Conservation (phyloP, 2,888 invertebrate species). For the Dendrolimus houi region DNA sequence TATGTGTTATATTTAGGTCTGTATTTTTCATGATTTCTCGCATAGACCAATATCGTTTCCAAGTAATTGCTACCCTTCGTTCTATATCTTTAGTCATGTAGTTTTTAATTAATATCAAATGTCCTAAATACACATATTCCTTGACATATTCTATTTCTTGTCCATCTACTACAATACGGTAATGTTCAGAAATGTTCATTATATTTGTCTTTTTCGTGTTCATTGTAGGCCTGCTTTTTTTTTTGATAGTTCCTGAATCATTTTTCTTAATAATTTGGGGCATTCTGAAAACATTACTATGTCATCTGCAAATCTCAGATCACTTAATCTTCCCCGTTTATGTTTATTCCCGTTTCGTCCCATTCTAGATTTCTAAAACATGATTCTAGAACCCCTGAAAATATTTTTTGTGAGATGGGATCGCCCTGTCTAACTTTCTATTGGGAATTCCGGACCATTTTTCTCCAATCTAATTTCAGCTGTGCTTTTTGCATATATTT, state of each 20-base stretch:
- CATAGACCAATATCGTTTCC: not conserved
- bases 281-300: constrained; percentile 11
- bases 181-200: not conserved
- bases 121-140: not conserved
- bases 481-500: not conserved
- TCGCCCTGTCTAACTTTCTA: not conserved
- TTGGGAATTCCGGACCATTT: not conserved
- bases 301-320: constrained; percentile 10
- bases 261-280: constrained; percentile 8
- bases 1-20: not conserved
- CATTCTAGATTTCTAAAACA: constrained; percentile 8
- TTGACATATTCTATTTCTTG: not conserved
- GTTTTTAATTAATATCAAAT: not conserved
- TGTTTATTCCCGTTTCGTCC: constrained; percentile 3
- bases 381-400: constrained; percentile 1
- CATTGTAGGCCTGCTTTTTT: constrained; percentile 7
- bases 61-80: not conserved
- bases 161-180: not conserved
- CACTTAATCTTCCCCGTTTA: constrained; percentile 6
- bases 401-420: not conserved
- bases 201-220: constrained; percentile 6
- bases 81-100: not conserved
- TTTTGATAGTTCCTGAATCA: constrained; percentile 12
- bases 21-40: not conserved
- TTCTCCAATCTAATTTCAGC: not conserved